Evolutionary conservation across 2,797 vertebrate species (phyloP), one percentile per base, ranked within the genome.

Genomic region (Tympanoctomys barrerae): DNA sequence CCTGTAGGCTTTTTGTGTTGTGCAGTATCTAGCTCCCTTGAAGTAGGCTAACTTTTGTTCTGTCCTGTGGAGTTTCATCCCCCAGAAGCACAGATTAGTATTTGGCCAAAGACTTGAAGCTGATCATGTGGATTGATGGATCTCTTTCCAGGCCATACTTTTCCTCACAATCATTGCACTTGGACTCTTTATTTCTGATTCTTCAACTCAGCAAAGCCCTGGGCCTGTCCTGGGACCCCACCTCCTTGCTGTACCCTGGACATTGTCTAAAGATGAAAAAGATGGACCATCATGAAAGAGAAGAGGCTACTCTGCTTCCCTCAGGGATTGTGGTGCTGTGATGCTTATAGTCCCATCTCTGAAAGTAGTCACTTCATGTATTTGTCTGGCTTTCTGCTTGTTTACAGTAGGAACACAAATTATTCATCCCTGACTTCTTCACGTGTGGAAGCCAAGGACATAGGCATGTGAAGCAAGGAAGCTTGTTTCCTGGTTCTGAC

Each of bases 401-500:
- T 78, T 91, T 79, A 66, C 10, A 66, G n/a, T 6, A 28, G 49
- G 36, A 78, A 13, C 28, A 33, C 12, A 81, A 73, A 12, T 33
- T 46, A 52, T 82, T 2, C 18, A 22, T 28, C 26, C 49, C 11
- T 73, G 49, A 14, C 42, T 83, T 31, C 26, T 33, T 92, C 24
- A 36, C 28, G n/a, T 49, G 39, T 62, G 1, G 80, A 96, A 86
- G 57, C 39, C 42, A 36, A 70, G 12, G 33, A n/a, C 46, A 52
- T n/a, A 62, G n/a, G 14, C 12, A 62, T 92, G 46, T 92, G 52
- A 71, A 3, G 85, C 54, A 78, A 73, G 68, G 16, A 79, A 66
- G 75, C 42, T 54, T 70, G 28, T 75, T 94, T 79, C 86, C 86
- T 78, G 6, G 28, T 90, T 79, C 66, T 73, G n/a, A 87, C 33